phyloP scores from a whole-genome alignment of 2,888 invertebrate genomes.

The Brassicogethes aeneus region DNA sequence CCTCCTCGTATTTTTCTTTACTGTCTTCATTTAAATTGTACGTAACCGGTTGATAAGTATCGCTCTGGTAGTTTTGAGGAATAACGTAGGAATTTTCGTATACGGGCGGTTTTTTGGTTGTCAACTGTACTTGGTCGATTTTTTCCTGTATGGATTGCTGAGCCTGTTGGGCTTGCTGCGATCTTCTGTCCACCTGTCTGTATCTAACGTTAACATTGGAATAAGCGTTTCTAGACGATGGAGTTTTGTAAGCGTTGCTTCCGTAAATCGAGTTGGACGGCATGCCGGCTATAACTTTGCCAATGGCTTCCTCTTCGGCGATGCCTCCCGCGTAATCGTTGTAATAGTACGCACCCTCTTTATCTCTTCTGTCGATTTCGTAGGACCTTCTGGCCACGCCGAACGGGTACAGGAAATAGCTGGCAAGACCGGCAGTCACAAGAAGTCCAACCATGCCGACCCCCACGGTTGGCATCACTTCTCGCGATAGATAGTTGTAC shows the following conservation, averaged over 20 bases:
- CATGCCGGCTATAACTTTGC: conserved; percentile 61
- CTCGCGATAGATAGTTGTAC: conserved; percentile 68
- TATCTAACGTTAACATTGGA: conserved; percentile 18
- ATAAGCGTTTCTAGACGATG: conserved; percentile 24
- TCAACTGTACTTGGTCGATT: not conserved
- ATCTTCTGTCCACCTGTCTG: conserved; percentile 24
- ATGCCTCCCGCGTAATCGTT: conserved; percentile 63
- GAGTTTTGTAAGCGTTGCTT: conserved; percentile 13
- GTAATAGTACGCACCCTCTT: conserved; percentile 50
- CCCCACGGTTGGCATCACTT: conserved; percentile 74
- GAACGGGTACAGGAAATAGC: conserved; percentile 69
- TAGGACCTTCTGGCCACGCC: conserved; percentile 57
- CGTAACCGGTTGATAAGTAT: conserved; percentile 11
- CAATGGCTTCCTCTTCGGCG: conserved; percentile 68
- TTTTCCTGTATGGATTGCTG: not conserved
- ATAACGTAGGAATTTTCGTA: conserved; percentile 15
- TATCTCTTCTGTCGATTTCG: conserved; percentile 55
- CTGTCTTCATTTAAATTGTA: conserved; percentile 11
- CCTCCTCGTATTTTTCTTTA: conserved; percentile 5
- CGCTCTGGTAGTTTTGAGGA: conserved; percentile 5
- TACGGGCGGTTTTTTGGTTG: conserved; percentile 7
- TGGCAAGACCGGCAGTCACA: conserved; percentile 64
- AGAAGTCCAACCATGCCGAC: conserved; percentile 68
- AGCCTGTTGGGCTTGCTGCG: conserved; percentile 14
- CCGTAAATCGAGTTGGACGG: conserved; percentile 20